Base-by-base conservation (phyloP, 2,888 invertebrate species). In the Podotricha telesiphe region DNA sequence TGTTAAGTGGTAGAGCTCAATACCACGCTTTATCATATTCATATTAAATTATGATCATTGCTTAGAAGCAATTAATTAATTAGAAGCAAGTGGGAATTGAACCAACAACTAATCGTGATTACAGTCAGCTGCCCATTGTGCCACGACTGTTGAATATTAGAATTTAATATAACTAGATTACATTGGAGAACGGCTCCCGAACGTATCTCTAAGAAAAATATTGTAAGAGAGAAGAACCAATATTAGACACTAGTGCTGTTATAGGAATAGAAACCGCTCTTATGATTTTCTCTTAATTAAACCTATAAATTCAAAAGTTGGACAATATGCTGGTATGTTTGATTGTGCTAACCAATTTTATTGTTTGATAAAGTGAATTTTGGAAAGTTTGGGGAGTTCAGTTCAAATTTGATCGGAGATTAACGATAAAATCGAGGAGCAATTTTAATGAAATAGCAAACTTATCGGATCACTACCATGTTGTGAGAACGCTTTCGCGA, bases 381-480 rank as follows among this genome's bases (percentile, higher is more conserved):
- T 56, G 65, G 19, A 66, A 71, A 71, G 71, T 71, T 71, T 69
- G 37, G 66, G n/a, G 68, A 71, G 71, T 65, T 66, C 69, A 47
- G 66, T 66, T 71, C 63, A 69, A 66, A 71, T 71, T 71, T 69
- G 65, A 71, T 69, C 65, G 63, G 69, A 62, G 68, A 69, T 71
- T 63, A 71, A 68, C 63, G 66, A 69, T 69, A 59, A 66, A 67
- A 61, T 37, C 37, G 69, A 58, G 40, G 48, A 66, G 58, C 69
- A 66, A 65, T 72, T 70, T 72, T 72, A 70, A 70, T 70, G 70
- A 66, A 70, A 65, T 68, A 68, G 70, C 65, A 10, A 72, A 68
- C 58, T 72, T 65, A 55, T 63, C 58, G 34, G 59, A 68, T 68
- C 68, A 53, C 62, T 58, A 59, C 62, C 59, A 65, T 64, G 66